Evolutionary conservation across 1,140 invertebrate species (phyloP), one percentile per base, ranked within the genome.

Genomic region (Macrosteles quadrilineatus): DNA sequence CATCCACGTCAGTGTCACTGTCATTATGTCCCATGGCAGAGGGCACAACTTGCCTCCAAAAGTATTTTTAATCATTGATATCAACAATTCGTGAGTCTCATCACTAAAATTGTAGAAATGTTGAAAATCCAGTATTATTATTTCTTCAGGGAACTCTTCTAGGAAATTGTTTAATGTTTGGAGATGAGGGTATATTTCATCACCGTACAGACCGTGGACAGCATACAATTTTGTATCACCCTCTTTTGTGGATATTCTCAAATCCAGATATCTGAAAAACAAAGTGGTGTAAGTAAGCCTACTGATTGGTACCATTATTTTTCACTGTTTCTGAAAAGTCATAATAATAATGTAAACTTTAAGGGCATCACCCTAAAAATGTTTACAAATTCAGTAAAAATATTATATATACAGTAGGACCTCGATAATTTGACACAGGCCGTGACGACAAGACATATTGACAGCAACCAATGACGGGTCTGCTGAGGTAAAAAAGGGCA

Each of bases 61-160:
- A 31, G 87, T 83, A n/a, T 81, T 78, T 1, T 85, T 80, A 0
- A 95, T 76, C 30, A 85, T 81, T 1, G 81, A 77, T 14, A 92
- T 85, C 1, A 94, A 78, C 64, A 79, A 83, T 6, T 81, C 76
- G 76, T 95, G 93, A 73, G 90, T 83, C 25, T 78, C 73, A 6
- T 84, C 77, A 4, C 80, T 83, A 78, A 96, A 89, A 0, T 82
- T 81, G 78, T 95, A 95, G 78, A 95, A 92, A 83, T 96, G 93
- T 77, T 95, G 93, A 74, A 92, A 90, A 78, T 96, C 93, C 6
- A 96, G 77, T 31, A 96, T 85, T 1, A 95, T 82, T 12, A 93
- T 79, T 83, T 95, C 92, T 70, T 84, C 82, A 1, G 85, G 84
- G 81, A 94, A 89, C 3, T 76, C 75, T 2, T 84, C 80, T 2